Evolutionary conservation across 2,797 vertebrate genomes (phyloP).

Genomic region (Eulemur mongoz): DNA sequence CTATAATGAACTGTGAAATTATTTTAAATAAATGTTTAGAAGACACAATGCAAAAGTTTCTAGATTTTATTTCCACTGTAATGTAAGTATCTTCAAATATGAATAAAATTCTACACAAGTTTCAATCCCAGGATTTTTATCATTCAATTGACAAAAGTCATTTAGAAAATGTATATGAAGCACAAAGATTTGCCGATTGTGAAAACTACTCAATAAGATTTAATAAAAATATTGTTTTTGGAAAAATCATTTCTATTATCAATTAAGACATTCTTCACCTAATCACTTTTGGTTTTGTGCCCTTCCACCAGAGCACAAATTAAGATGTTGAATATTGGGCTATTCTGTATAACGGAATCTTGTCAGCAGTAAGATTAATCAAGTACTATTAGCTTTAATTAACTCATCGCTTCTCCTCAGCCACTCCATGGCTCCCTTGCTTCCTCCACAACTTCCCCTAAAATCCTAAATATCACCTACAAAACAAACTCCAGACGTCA

Average conservation of each 20-base stretch:
- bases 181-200: neutral
- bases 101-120: conserved; percentile 13
- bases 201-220: neutral
- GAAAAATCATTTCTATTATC: neutral
- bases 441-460: neutral
- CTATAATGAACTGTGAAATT: neutral
- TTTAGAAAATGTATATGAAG: neutral
- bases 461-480: neutral
- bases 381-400: neutral
- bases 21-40: conserved; percentile 11
- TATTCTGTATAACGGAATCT: neutral
- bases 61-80: conserved; percentile 23
- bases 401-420: neutral
- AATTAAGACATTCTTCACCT: neutral
- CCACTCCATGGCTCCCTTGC: neutral
- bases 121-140: neutral
- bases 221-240: neutral
- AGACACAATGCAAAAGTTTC: neutral
- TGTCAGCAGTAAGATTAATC: neutral
- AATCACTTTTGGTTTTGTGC: neutral
- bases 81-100: neutral
- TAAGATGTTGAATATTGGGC: neutral
- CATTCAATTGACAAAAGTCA: neutral
- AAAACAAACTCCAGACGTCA: neutral
- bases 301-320: neutral